Evolutionary conservation across 2,888 invertebrate species (phyloP), one percentile per base, ranked within the genome.

Genomic region (Tigriopus californicus): DNA sequence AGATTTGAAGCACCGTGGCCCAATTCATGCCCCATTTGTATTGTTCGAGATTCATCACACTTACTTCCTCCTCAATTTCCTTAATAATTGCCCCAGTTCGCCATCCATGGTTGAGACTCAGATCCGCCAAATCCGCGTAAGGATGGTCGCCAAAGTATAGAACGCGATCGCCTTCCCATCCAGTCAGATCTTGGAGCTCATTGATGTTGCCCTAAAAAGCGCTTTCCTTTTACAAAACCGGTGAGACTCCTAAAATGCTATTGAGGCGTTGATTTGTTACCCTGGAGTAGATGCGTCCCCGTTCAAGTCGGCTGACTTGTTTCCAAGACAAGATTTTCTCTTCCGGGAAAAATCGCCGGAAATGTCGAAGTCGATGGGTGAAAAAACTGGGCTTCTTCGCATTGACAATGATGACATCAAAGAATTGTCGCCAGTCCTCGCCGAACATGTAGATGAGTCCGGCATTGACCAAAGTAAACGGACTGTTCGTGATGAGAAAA

Each of bases 121-220:
- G 90, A 75, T 95, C 94, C 10, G 94, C 95, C 61, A 97, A 77
- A 74, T 97, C 97, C 67, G 83, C 89, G 74, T 94, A 95, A 0
- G 95, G 94, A 74, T 97, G 97, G 74, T 97, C 97, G 0, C 97
- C 95, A 73, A 95, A 95, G 73, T 97, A 97, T 22, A 97, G 73
- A 47, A 95, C 94, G 66, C 87, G 85, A 67, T 87, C 85, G 0
- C 91, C 91, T 60, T 78, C 75, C 92, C 94, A 95, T 0, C 87
- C 90, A 0, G 92, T 95, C 70, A 94, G 76, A 61, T 87, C 83
- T 71, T 90, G 88, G 41, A 97, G 75, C 69, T 90, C 86, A 66
- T 83, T 83, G 20, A 95, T 85, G 44, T 92, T 95, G 1, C 95
- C 94, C 88, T 91, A 68, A 18, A 70, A 69, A 62, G n/a, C n/a